phyloP scores from a whole-genome alignment of 2,888 invertebrate species.

The Thysanoteuthis rhombus region DNA sequence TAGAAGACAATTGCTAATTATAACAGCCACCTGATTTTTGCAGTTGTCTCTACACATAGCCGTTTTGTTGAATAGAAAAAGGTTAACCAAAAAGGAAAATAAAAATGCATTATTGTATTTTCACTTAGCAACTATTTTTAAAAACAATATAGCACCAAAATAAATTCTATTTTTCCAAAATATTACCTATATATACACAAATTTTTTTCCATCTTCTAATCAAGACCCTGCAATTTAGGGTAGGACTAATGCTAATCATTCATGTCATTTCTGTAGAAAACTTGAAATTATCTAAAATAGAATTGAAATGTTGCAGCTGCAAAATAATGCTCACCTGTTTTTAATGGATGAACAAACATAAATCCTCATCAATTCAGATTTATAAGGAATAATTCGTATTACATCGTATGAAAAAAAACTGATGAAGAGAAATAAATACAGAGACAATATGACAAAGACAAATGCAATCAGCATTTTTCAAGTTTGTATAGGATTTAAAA shows the following conservation, averaged over 20 bases:
- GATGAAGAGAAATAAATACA: not conserved
- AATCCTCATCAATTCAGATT: not conserved
- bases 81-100: not conserved
- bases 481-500: no score
- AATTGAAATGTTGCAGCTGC: no score
- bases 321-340: no score
- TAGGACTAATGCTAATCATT: not conserved
- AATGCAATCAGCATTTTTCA: no score
- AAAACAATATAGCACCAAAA: no score
- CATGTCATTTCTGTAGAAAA: not conserved
- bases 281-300: not conserved
- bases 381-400: not conserved
- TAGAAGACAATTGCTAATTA: not conserved
- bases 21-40: not conserved
- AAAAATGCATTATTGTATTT: no score
- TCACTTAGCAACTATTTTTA: no score
- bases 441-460: no score
- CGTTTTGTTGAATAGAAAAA: not conserved
- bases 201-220: not conserved
- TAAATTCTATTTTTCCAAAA: no score
- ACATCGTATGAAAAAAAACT: not conserved
- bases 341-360: no score
- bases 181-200: not conserved
- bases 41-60: not conserved
- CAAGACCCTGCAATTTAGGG: not conserved